Evolutionary conservation across 2,113 vertebrate species (phyloP), one percentile per base, ranked within the genome.

Genomic region (Grallaria varia): DNA sequence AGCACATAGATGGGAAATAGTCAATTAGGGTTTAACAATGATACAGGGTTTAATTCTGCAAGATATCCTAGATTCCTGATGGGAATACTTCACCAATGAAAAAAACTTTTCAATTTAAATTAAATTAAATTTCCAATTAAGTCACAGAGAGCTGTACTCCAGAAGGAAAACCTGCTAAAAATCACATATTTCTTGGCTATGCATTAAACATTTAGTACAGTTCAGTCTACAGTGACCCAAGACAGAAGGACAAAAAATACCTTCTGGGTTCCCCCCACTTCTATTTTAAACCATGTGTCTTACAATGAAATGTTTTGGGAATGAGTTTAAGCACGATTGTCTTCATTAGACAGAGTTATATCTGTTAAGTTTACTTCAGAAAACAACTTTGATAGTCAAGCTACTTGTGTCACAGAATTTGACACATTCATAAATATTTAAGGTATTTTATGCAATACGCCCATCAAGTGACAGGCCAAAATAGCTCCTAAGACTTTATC

Each of bases 111-210:
- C 93, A 94, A 97, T 96, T 97, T 95, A 97, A 96, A 97, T 97
- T 97, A 97, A 97, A 97, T 98, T 96, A 97, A 95, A 97, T 97
- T 97, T 96, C 95, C 95, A 97, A 97, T 98, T 97, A 98, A 97
- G 86, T 95, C 94, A 96, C 82, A 86, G 76, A 97, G 90, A 97
- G 74, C 59, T 88, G 66, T 87, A 95, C 88, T 97, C 95, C 95
- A 97, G 78, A 44, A 95, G 94, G 86, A 97, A 97, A 91, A 89
- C 50, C 58, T 87, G 66, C 93, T 83, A 94, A 96, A 96, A 96
- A 93, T 89, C 93, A 86, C 58, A 64, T 91, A 80, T 91, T 91
- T 96, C 87, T 91, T 64, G 40, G 31, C 56, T 78, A 89, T 93
- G 81, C 96, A 96, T 96, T 89, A 95, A 96, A 94, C 84, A 95